Evolutionary conservation across 2,888 invertebrate species (phyloP).

Genomic region (Metopia argyrocephala): DNA sequence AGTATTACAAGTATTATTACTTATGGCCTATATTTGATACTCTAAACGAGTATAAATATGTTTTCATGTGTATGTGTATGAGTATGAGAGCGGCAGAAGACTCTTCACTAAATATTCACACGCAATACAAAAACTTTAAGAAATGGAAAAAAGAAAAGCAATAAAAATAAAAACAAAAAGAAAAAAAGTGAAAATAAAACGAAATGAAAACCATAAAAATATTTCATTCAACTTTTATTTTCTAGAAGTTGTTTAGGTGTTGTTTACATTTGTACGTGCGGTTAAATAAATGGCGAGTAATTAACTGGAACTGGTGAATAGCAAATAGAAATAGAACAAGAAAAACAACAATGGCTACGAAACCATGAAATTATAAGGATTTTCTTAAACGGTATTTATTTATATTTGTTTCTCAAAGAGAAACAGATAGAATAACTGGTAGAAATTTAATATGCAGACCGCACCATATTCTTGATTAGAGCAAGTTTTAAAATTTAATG

Average conservation of each 20-base stretch:
- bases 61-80: neutral
- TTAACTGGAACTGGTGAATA: slow-evolving; percentile 12
- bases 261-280: slow-evolving; percentile 7
- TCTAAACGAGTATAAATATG: no score
- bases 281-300: slow-evolving; percentile 13
- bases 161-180: neutral
- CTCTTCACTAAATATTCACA: neutral
- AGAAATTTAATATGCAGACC: no score
- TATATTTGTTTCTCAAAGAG: no score
- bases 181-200: slow-evolving; percentile 16
- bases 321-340: neutral
- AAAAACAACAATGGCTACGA: neutral
- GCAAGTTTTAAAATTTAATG: no score
- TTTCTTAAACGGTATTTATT: neutral
- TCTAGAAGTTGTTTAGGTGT: neutral
- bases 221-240: slow-evolving; percentile 5
- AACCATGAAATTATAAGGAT: neutral
- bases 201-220: neutral
- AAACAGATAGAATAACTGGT: no score
- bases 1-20: slow-evolving; percentile 27
- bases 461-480: no score
- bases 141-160: neutral
- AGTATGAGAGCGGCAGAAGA: neutral
- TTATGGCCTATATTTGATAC: slow-evolving; percentile 31
- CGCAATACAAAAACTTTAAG: neutral